Base-by-base conservation (phyloP, 92 coral and sea anemone genomes). In the Scolanthus callimorphus region DNA sequence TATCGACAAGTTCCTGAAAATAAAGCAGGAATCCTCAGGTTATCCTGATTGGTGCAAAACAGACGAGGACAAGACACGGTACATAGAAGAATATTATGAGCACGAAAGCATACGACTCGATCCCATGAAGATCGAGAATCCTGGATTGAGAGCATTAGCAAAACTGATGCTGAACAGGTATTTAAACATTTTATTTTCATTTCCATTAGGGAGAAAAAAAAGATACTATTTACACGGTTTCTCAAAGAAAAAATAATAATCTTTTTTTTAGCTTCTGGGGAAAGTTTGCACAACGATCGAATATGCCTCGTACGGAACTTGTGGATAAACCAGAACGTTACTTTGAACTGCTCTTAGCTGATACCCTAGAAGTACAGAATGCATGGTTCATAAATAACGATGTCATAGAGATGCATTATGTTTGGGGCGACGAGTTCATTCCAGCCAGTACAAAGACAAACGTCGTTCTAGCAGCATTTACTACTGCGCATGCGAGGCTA, bases 1-100 rank as follows among this genome's bases (percentile, higher is more conserved):
- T 38, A 60, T 83, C 12, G 68, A 76, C 23, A 69, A 65, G 21
- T 83, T 83, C 37, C 46, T 83, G 1, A 83, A 83, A 25, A 70
- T 76, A 21, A 76, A 76, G 34, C 89, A 82, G 45, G 83, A 76
- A 43, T 25, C 76, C 20, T 29, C 49, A 20, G 74, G 79, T 12
- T 79, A 20, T 25, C 81, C 81, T 1, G 25, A 20, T 1, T 51
- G 77, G 62, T 69, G 79, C 58, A 3, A 1, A 0, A 69, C 69
- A 11, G 83, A 76, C 15, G 74, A 76, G 13, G 30, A 69, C 4
- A 61, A 63, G 46, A 31, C 8, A 0, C 25, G 49, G 17, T 81
- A 74, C 63, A 55, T 81, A 4, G 24, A 27, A 4, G 73, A 55
- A 0, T 75, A 70, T 34, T 8, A 11, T 1, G 62, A 23, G 17